phyloP scores from a whole-genome alignment of 1,140 invertebrate genomes.

The Portunus trituberculatus region DNA sequence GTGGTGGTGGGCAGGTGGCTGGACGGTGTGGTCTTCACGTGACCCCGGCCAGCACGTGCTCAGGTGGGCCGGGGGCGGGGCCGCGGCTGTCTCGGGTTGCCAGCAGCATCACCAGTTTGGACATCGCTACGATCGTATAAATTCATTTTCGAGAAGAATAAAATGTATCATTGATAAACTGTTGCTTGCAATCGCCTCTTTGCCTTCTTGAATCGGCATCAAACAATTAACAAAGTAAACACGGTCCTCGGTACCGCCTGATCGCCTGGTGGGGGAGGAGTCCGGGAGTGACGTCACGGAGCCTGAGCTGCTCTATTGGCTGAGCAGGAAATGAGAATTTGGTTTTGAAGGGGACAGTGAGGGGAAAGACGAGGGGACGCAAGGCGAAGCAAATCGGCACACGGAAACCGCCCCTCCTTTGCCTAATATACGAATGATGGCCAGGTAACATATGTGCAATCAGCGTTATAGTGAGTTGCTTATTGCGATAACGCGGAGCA shows the following conservation, averaged over 20 bases:
- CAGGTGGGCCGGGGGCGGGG: slow-evolving; percentile 61
- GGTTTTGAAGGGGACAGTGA: slow-evolving; percentile 9
- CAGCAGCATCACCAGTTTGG: neutral
- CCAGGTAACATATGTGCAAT: slow-evolving; percentile 34
- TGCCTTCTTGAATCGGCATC: neutral
- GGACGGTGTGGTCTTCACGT: slow-evolving; percentile 58
- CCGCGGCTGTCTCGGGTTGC: slow-evolving; percentile 16
- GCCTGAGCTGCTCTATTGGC: slow-evolving; percentile 33
- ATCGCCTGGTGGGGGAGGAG: slow-evolving; percentile 22
- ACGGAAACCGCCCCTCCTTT: neutral
- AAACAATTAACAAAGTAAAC: neutral
- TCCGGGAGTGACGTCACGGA: slow-evolving; percentile 38
- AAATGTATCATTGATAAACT: neutral
- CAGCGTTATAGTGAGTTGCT: neutral
- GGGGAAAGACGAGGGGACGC: neutral
- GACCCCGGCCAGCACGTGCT: slow-evolving; percentile 61
- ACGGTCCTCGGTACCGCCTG: too few species aligned
- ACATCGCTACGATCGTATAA: neutral
- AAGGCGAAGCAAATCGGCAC: neutral
- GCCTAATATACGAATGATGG: slow-evolving; percentile 26
- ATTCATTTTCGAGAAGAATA: neutral
- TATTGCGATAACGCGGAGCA: neutral
- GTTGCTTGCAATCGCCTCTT: neutral
- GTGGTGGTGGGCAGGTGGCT: slow-evolving; percentile 34
- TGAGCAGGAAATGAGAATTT: neutral